phyloP scores from a whole-genome alignment of 2,888 invertebrate genomes.

The Auanema sp. region DNA sequence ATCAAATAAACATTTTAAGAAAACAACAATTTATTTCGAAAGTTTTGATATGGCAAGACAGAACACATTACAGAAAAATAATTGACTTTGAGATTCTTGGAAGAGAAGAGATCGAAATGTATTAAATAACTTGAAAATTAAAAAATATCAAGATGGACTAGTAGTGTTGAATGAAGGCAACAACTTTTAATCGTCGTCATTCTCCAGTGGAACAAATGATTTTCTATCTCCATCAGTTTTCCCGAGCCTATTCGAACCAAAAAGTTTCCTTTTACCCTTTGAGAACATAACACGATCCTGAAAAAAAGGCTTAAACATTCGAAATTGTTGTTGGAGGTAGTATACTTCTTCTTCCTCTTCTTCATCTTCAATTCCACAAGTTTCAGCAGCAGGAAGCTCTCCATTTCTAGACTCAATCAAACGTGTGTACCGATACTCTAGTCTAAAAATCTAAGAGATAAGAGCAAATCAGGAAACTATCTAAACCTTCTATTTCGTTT shows the following conservation, averaged over 20 bases:
- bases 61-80: not conserved
- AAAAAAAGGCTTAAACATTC: slow-evolving; percentile 14
- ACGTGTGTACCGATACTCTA: slow-evolving; percentile 60
- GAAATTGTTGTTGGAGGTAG: slow-evolving; percentile 2
- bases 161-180: not conserved
- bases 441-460: slow-evolving; percentile 36
- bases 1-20: too few species aligned
- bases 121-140: slow-evolving; percentile 7
- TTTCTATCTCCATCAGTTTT: slow-evolving; percentile 21
- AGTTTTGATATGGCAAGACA: not conserved
- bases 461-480: not conserved
- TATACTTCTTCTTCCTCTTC: slow-evolving; percentile 50
- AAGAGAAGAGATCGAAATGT: slow-evolving; percentile 5
- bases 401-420: slow-evolving; percentile 49
- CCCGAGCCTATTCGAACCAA: slow-evolving; percentile 8
- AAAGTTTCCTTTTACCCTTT: slow-evolving; percentile 26
- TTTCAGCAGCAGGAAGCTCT: slow-evolving; percentile 49
- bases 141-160: slow-evolving; percentile 5
- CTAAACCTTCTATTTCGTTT: slow-evolving; percentile 31
- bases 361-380: slow-evolving; percentile 53
- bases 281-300: slow-evolving; percentile 45
- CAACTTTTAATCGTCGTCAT: slow-evolving; percentile 25
- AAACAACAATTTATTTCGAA: not conserved
- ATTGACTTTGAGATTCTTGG: not conserved
- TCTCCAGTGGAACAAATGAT: slow-evolving; percentile 41